Evolutionary conservation across 2,113 vertebrate species (phyloP).

Genomic region (Cephalopholis sonnerati): DNA sequence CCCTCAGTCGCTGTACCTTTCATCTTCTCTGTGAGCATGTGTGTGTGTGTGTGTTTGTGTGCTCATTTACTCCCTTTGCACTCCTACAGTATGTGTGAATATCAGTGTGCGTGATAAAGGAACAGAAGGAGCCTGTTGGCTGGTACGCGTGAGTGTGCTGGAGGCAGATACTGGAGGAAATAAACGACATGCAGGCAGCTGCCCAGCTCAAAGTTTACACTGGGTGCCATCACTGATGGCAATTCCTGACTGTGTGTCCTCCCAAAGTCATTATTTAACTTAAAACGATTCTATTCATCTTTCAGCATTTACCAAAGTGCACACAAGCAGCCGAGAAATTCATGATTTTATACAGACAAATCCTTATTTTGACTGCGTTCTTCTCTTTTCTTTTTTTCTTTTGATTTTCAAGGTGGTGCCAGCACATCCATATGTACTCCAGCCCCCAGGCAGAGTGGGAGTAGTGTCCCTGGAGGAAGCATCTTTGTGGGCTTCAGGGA

Average conservation of each 20-base stretch:
- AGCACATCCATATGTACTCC: slow-evolving; percentile 46
- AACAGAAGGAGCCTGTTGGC: slow-evolving; percentile 81
- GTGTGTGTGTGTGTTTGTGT: slow-evolving; percentile 33
- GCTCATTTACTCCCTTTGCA: slow-evolving; percentile 68
- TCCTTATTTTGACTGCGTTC: neutral
- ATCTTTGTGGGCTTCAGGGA: slow-evolving; percentile 33
- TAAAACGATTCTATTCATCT: slow-evolving; percentile 41
- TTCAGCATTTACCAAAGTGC: slow-evolving; percentile 27
- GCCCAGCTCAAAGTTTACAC: slow-evolving; percentile 72
- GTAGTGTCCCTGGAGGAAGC: slow-evolving; percentile 57
- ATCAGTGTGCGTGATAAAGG: slow-evolving; percentile 76
- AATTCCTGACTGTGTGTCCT: slow-evolving; percentile 60
- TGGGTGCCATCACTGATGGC: slow-evolving; percentile 69
- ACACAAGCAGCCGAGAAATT: neutral
- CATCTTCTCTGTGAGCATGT: slow-evolving; percentile 58
- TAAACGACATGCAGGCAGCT: slow-evolving; percentile 71
- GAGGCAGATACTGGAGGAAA: slow-evolving; percentile 80
- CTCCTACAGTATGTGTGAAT: slow-evolving; percentile 60
- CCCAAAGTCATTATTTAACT: slow-evolving; percentile 67
- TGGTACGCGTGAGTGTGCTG: slow-evolving; percentile 70
- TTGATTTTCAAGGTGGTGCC: slow-evolving; percentile 10
- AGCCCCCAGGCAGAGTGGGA: slow-evolving; percentile 58
- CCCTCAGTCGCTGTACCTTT: slow-evolving; percentile 67
- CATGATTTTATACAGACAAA: neutral
- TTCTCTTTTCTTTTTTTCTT: slow-evolving; percentile 12